A percentile compares a stretch with the other conserved stretches of the same genome.
Conservation (phyloP, 2,888 invertebrate genomes). For the Mellilla xanthometata region DNA sequence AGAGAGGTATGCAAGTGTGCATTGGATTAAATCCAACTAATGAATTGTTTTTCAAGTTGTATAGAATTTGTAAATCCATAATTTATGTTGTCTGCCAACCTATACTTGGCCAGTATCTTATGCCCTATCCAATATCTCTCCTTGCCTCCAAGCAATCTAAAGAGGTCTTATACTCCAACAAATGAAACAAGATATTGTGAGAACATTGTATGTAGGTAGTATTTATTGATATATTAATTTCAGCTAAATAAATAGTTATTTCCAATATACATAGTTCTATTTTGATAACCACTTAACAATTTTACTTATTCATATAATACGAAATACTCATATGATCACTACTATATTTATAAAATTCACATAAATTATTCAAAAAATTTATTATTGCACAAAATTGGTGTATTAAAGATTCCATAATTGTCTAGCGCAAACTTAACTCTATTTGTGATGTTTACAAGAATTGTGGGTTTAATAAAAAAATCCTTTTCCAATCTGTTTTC, state of each 20-base stretch:
- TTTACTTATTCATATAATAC: conserved; percentile 25
- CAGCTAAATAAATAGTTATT: conserved; percentile 67
- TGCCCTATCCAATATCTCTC: too few species aligned
- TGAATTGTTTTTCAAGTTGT: too few species aligned
- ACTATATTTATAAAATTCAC: conserved; percentile 20
- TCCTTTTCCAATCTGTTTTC: conserved; percentile 26
- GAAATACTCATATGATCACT: conserved; percentile 1
- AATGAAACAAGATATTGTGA: conserved; percentile 43
- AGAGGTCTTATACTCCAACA: too few species aligned
- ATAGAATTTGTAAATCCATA: too few species aligned
- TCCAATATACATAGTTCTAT: conserved; percentile 49
- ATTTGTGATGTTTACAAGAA: conserved; percentile 32
- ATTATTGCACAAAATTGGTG: conserved; percentile 32
- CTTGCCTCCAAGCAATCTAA: too few species aligned
- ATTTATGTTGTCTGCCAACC: too few species aligned
- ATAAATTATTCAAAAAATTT: conserved; percentile 21
- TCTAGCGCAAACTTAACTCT: conserved; percentile 48
- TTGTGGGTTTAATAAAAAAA: neutral
- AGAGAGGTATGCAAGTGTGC: too few species aligned
- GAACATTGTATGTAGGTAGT: conserved; percentile 61
- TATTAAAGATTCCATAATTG: conserved; percentile 35
- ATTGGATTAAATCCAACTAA: too few species aligned
- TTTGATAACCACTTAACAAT: conserved; percentile 51
- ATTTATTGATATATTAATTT: conserved; percentile 71
- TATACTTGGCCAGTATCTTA: too few species aligned